These are phyloP conservation scores for Rotaria sp. DNA, from an alignment of 2,888 invertebrate species.

Conservation along the genomic window DNA sequence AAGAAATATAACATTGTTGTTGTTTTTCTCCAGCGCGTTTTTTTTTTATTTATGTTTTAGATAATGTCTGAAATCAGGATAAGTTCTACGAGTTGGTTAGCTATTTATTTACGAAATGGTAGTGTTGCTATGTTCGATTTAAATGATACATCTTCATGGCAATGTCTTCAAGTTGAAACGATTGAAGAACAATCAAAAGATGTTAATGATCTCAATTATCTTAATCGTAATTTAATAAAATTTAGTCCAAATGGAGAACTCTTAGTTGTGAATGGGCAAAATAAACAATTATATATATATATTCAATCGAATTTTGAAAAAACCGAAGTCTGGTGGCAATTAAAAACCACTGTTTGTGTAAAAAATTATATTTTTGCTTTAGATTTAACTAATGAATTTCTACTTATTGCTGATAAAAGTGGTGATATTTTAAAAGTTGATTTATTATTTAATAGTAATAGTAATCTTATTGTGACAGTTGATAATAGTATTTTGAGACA, in stretches of 20 bases:
- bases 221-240: not conserved
- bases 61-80: not conserved
- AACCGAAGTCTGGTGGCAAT: not conserved
- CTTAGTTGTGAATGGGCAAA: not conserved
- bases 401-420: conserved; percentile 63
- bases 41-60: not conserved
- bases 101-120: not conserved
- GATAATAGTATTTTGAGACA: conserved; percentile 70
- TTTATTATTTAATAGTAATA: conserved; percentile 58
- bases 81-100: not conserved
- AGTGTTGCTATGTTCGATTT: not conserved
- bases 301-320: not conserved
- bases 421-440: conserved; percentile 68
- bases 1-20: not conserved
- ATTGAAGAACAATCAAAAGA: not conserved
- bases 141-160: not conserved
- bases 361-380: not conserved
- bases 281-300: not conserved
- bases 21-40: not conserved
- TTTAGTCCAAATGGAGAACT: conserved; percentile 1
- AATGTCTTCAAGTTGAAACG: not conserved
- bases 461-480: conserved; percentile 48
- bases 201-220: not conserved
- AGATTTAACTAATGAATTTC: not conserved
- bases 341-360: not conserved